Evolutionary conservation across 2,797 vertebrate species (phyloP).

Genomic region (Myripristis murdjan): DNA sequence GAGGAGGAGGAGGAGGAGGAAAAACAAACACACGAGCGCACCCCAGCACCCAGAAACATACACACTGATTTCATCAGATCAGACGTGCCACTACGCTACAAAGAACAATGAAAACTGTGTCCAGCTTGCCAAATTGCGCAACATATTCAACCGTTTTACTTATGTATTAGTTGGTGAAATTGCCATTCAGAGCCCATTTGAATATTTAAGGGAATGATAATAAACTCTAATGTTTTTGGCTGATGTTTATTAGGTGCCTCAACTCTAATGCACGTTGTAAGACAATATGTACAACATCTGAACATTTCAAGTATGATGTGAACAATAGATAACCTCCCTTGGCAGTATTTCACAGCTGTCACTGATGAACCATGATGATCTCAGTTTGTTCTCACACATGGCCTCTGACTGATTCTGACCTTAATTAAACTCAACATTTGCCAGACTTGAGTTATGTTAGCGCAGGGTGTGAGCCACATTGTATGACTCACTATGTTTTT

Average conservation of each 20-base stretch:
- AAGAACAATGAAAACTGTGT: constrained; percentile 11
- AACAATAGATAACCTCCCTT: not conserved
- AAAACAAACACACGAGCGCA: constrained; percentile 10
- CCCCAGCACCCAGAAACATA: not conserved
- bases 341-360: constrained; percentile 4
- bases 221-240: not conserved
- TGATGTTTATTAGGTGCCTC: constrained; percentile 49
- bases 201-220: not conserved
- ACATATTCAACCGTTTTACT: not conserved
- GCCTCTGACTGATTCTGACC: not conserved
- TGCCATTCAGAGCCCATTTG: not conserved
- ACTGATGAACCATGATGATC: not conserved
- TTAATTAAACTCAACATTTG: constrained; percentile 13
- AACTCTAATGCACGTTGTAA: constrained; percentile 1
- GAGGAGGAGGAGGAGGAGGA: no score
- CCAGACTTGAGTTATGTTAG: not conserved
- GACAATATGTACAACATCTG: constrained; percentile 22
- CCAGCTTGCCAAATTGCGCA: not conserved
- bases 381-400: not conserved
- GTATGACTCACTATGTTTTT: not conserved
- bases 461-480: not conserved
- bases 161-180: not conserved
- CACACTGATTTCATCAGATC: constrained; percentile 43
- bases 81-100: not conserved
- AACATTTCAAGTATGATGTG: constrained; percentile 2